Evolutionary conservation across 2,797 vertebrate species (phyloP).

Genomic region (Arnoldichthys spilopterus): DNA sequence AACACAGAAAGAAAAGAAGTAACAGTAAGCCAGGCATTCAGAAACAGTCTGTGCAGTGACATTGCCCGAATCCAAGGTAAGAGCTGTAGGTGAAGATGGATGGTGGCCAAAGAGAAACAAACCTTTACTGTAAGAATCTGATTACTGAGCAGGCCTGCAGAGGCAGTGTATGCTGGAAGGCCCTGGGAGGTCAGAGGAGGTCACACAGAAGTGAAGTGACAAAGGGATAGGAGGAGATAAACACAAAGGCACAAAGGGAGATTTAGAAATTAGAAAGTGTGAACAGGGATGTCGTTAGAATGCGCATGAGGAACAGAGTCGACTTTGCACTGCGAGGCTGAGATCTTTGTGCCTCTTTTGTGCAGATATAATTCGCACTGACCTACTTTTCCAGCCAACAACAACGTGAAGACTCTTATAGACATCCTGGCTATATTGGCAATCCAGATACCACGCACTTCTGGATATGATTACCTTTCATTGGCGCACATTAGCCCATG

Average conservation of each 20-base stretch:
- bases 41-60: conserved; percentile 6
- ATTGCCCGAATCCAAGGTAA: background rate
- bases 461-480: conserved; percentile 61
- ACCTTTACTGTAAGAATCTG: conserved; percentile 84
- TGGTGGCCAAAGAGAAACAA: conserved; percentile 65
- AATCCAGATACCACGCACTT: conserved; percentile 47
- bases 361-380: background rate
- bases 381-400: conserved; percentile 32
- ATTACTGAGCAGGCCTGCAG: conserved; percentile 82
- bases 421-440: conserved; percentile 39
- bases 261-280: conserved; percentile 22
- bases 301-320: conserved; percentile 5
- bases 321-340: background rate
- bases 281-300: conserved; percentile 33
- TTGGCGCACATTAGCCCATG: conserved; percentile 41
- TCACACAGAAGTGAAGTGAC: conserved; percentile 49
- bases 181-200: conserved; percentile 70
- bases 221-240: conserved; percentile 28
- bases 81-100: conserved; percentile 5
- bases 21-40: conserved; percentile 11
- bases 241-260: background rate
- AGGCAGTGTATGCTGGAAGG: conserved; percentile 70
- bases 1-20: background rate
- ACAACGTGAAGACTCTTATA: conserved; percentile 25
- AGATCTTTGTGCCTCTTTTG: background rate